These are phyloP conservation scores for Gari tellinella DNA, from an alignment of 2,888 invertebrate species.

Conservation along the genomic window DNA sequence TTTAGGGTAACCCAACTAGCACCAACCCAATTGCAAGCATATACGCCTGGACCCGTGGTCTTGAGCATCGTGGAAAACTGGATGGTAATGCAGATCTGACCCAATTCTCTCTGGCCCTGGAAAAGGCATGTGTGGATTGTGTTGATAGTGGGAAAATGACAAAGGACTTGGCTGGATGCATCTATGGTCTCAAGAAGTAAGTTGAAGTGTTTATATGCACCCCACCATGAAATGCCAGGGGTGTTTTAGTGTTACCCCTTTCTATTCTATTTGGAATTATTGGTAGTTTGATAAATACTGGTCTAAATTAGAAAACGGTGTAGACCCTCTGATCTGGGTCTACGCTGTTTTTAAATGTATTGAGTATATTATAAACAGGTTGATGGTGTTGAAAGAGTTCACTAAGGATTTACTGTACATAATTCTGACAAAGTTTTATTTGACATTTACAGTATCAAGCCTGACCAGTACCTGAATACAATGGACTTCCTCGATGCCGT, in stretches of 20 bases:
- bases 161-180: slow-evolving; percentile 94
- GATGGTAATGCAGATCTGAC: slow-evolving; percentile 91
- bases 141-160: slow-evolving; percentile 94
- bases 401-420: no score
- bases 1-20: slow-evolving; percentile 91
- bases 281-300: no score
- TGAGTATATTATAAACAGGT: no score
- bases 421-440: no score
- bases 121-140: slow-evolving; percentile 93
- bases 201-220: slow-evolving; percentile 51
- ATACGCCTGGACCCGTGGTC: slow-evolving; percentile 95
- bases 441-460: slow-evolving; percentile 87
- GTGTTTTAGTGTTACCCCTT: no score
- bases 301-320: no score
- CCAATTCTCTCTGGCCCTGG: slow-evolving; percentile 89
- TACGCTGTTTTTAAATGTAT: no score
- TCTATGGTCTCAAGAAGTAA: slow-evolving; percentile 91
- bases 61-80: slow-evolving; percentile 92
- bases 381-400: no score
- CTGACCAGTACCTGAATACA: slow-evolving; percentile 92
- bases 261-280: no score
- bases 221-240: no score
- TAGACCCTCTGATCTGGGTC: no score
- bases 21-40: slow-evolving; percentile 97
- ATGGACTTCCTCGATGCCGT: slow-evolving; percentile 94